Base-by-base conservation (phyloP, 2,113 vertebrate genomes). In the Leucoraja erinaceus region DNA sequence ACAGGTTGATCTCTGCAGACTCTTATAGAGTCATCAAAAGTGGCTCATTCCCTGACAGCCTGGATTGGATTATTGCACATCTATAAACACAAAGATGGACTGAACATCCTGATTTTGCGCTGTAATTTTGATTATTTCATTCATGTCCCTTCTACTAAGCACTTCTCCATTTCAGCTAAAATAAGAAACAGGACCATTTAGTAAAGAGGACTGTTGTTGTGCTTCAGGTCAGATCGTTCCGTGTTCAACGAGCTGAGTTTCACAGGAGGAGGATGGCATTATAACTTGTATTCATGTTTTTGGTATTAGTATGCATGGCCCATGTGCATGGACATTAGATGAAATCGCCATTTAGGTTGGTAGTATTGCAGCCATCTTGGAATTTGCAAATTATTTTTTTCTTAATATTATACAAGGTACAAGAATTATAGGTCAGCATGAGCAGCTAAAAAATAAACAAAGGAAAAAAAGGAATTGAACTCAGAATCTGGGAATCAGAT, bases 111-210 rank as follows among this genome's bases (percentile, higher is more conserved):
- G 75, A n/a, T 75, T n/a, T 12, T 11, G 8, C 33, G n/a, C 28
- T 75, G n/a, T 33, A 33, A 77, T 77, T 77, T 77, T 33, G 2
- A 77, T 33, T 31, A 31, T 2, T 2, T 11, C 75, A 14, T 70
- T 70, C 68, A 12, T 70, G 16, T 4, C 16, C 68, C 68, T 12
- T 77, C n/a, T 31, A 8, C 22, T 75, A 25, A 75, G 25, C 74
- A 75, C 75, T 33, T 33, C n/a, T 31, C 11, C 75, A 33, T 3
- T 14, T 77, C 12, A 31, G n/a, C n/a, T 33, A 33, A 77, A 31
- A 77, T 77, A 77, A 77, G 75, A 25, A 75, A 25, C 74, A n/a
- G n/a, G n/a, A n/a, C n/a, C n/a, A 86, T 86, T 28, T 86, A 63
- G 61, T 28, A n/a, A n/a, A 7, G 25, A 28, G 56, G 33, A 10